phyloP scores from a whole-genome alignment of 1,140 invertebrate species.

The Drosophila kanapiae region DNA sequence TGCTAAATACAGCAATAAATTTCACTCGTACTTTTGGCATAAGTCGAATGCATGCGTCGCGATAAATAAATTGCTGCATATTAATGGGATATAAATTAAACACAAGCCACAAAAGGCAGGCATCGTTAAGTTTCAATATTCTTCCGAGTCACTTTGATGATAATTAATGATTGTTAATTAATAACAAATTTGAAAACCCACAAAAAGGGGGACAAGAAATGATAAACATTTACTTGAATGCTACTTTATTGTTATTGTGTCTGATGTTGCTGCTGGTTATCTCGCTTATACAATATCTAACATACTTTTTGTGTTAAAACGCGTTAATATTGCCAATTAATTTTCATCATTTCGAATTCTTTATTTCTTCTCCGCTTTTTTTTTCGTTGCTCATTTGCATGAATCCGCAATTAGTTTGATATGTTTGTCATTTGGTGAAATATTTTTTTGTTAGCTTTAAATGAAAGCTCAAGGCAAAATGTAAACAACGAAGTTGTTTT shows the following conservation, averaged over 20 bases:
- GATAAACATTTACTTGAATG: conserved; percentile 62
- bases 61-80: conserved; percentile 48
- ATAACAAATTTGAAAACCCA: conserved; percentile 69
- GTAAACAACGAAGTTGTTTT: conserved; percentile 55
- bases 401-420: conserved; percentile 76
- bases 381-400: conserved; percentile 66
- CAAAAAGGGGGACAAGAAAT: conserved; percentile 36
- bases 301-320: conserved; percentile 70
- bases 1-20: conserved; percentile 36
- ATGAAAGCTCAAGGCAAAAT: conserved; percentile 70
- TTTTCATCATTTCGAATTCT: conserved; percentile 59
- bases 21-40: conserved; percentile 18
- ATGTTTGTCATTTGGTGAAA: conserved; percentile 60
- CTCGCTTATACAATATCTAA: conserved; percentile 53
- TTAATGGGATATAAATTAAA: conserved; percentile 65
- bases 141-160: conserved; percentile 46
- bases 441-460: conserved; percentile 59
- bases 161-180: conserved; percentile 77
- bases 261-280: conserved; percentile 34
- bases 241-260: conserved; percentile 44
- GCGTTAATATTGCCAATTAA: conserved; percentile 77
- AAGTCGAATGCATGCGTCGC: conserved; percentile 29
- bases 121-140: conserved; percentile 45
- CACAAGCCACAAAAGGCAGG: conserved; percentile 57
- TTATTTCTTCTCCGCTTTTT: conserved; percentile 33